Conservation (phyloP, 2,797 vertebrate genomes). For the Macrochelys suwanniensis region DNA sequence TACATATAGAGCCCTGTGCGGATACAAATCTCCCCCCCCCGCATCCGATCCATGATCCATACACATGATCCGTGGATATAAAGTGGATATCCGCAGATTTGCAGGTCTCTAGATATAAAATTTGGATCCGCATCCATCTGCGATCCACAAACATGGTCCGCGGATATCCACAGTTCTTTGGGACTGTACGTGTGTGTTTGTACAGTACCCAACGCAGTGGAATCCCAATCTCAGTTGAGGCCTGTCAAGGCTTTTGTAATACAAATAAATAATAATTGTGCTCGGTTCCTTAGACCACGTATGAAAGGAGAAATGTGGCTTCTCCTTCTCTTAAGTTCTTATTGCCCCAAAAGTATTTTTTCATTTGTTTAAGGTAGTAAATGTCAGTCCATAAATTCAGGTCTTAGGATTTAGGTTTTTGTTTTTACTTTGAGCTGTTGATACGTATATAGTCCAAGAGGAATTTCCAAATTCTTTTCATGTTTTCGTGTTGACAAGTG, state of each 20-base stretch:
- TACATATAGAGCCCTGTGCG: neutral
- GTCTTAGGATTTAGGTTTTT: neutral
- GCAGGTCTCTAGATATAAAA: too few relatives aligned
- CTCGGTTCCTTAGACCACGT: neutral
- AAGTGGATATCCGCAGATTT: too few relatives aligned
- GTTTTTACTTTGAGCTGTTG: neutral
- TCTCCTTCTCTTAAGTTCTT: neutral
- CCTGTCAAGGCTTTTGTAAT: neutral
- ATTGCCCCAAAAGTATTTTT: neutral
- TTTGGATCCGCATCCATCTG: too few relatives aligned
- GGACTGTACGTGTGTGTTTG: neutral
- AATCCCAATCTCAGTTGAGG: neutral
- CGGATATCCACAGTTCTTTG: too few relatives aligned
- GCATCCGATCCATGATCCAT: too few relatives aligned
- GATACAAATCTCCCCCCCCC: too few relatives aligned
- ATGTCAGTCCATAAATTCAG: neutral
- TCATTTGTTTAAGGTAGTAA: neutral
- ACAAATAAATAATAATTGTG: neutral
- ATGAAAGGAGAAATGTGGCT: neutral
- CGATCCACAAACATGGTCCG: too few relatives aligned
- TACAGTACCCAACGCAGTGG: fast-evolving
- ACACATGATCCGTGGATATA: too few relatives aligned
- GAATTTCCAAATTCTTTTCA: neutral
- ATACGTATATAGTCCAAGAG: neutral
- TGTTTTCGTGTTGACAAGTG: neutral